Percentiles rank a stretch among this genome's conserved stretches.
These are phyloP conservation scores for Anticlea derivata DNA, from an alignment of 2,888 invertebrate genomes.

Conservation along the genomic window DNA sequence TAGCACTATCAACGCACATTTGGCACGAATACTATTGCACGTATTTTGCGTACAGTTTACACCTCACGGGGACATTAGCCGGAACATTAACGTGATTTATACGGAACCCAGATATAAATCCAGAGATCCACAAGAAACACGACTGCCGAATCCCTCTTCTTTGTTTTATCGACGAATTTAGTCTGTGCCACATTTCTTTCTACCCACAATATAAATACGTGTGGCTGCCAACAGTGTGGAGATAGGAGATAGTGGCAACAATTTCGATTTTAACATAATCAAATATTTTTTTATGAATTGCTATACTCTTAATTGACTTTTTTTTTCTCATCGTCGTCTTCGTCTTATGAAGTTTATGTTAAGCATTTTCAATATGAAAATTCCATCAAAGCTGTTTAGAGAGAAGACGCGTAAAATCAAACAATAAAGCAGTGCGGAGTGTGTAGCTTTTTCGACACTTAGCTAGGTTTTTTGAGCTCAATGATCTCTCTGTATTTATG, in stretches of 20 bases:
- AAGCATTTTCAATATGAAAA: too few species aligned
- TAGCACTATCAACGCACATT: conserved; percentile 22
- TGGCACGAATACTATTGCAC: conserved; percentile 44
- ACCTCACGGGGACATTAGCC: conserved; percentile 64
- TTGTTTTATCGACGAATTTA: conserved; percentile 45
- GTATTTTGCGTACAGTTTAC: conserved; percentile 53
- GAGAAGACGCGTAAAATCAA: not conserved
- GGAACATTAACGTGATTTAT: conserved; percentile 75
- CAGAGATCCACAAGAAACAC: conserved; percentile 54
- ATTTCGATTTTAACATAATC: not conserved
- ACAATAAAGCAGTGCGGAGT: not conserved
- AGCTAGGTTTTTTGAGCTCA: too few species aligned
- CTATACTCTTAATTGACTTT: too few species aligned
- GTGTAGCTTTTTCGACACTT: not conserved
- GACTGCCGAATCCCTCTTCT: conserved; percentile 60
- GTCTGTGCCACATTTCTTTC: conserved; percentile 29
- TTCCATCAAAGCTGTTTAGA: not conserved
- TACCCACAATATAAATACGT: conserved; percentile 24
- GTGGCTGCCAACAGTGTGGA: conserved; percentile 14
- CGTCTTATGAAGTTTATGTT: too few species aligned
- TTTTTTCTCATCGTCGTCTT: too few species aligned
- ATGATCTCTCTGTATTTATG: not conserved
- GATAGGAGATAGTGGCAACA: not conserved
- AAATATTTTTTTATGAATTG: too few species aligned
- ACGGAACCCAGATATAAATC: conserved; percentile 63